Evolutionary conservation across 1,140 invertebrate genomes (phyloP), one percentile per base, ranked within the genome.

Genomic region (Listronotus bonariensis): DNA sequence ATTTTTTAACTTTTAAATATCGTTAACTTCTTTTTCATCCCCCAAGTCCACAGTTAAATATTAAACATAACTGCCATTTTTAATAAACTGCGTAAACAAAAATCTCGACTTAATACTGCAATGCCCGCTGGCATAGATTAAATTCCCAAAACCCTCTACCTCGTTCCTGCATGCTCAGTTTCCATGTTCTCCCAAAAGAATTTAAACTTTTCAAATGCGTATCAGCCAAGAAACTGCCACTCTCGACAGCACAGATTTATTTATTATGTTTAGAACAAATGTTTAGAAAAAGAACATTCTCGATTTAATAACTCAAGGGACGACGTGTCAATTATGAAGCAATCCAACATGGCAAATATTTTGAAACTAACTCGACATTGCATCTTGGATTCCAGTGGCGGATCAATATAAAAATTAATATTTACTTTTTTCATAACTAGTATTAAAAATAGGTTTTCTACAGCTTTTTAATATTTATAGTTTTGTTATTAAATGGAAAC

Each of bases 221-320:
- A 42, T 17, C 43, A 31, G 36, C 34, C 48, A 38, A 48, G 26
- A 31, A 18, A 34, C 9, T 17, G 11, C 31, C 18, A 10, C 8
- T 31, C 17, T 42, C 26, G 58, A 60, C 58, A 51, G 58, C 49
- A 6, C 38, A 53, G 59, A 62, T 62, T 62, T 62, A 62, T 62
- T 32, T 62, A 62, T 53, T 26, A 62, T 62, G 59, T 62, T 62
- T 53, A 62, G 59, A 62, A 54, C 59, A 62, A 62, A 62, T 62
- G 59, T 62, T 62, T 62, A 62, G 59, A 62, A 53, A 53, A n/a
- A 26, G 52, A 17, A 48, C 42, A 46, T 18, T 48, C 42, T 7
- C 55, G 7, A n/a, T 43, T 54, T 59, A 59, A 59, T 59, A 59
- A 59, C 57, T 59, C 57, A 12, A 43, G 57, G 57, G 57, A 59